Evolutionary conservation across 2,888 invertebrate species (phyloP), one percentile per base, ranked within the genome.

Genomic region (Philaethria dido): DNA sequence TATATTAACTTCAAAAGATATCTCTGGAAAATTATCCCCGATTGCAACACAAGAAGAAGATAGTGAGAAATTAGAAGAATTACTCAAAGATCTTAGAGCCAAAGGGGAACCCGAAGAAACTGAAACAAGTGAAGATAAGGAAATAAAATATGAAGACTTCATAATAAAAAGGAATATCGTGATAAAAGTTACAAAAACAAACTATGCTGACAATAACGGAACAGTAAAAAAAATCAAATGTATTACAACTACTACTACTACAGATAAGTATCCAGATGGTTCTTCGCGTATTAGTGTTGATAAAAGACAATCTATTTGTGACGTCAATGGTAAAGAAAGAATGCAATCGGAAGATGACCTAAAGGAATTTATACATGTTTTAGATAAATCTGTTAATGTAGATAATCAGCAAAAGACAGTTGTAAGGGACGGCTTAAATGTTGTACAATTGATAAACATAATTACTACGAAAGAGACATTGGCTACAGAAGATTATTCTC

Each of bases 391-490:
- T 36, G 78, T 90, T 4, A 80, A 73, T 66, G 79, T 86, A 25
- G 85, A 90, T 68, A 86, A 81, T 22, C 77, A 84, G 73, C 84
- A 87, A 72, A 82, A 82, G 69, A 54, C 73, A 3, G 66, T 82
- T 6, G 59, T 74, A 0, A 81, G 77, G 77, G 82, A 90, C 67
- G 88, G 85, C 2, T 80, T 79, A 72, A 73, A 84, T 71, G 75
- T 89, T 5, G 78, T 79, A 61, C 89, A 91, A 85, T 79, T 83
- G 16, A 79, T 90, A 42, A 91, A 86, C 2, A 88, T 83, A 6
- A 89, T 86, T 4, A 91, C 87, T 3, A 92, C 87, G 14, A 88
- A 87, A 71, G 91, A 92, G 78, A 74, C 86, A 57, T 72, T 89
- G 14, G 74, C 81, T 29, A 81, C 84, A 29, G 69, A 62, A 61